phyloP scores from a whole-genome alignment of 2,888 invertebrate genomes.

The Ypsolopha sequella region DNA sequence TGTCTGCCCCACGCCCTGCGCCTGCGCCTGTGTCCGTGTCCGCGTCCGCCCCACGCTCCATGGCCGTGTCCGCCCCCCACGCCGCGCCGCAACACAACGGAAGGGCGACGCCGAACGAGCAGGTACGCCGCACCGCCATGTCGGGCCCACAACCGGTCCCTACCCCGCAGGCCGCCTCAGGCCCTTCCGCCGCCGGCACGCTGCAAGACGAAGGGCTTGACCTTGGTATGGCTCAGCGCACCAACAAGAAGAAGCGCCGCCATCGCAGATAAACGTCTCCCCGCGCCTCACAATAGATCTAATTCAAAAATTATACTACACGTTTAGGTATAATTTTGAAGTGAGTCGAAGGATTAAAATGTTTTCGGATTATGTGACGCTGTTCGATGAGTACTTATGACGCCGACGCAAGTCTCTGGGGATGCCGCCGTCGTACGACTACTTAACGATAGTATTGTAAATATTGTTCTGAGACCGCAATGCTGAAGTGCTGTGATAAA shows the following conservation, averaged over 20 bases:
- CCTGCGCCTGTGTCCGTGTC: slow-evolving; percentile 5
- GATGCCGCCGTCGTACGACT: slow-evolving; percentile 24
- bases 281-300: background rate
- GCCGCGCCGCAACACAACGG: background rate
- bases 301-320: slow-evolving; percentile 2
- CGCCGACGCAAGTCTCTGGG: slow-evolving; percentile 24
- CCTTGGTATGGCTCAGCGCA: too few species aligned
- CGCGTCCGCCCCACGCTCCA: too few species aligned
- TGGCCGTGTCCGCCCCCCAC: background rate
- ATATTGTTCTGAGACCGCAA: slow-evolving; percentile 46
- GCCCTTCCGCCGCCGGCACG: slow-evolving; percentile 21
- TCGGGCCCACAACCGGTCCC: background rate
- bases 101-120: background rate
- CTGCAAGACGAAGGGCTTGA: slow-evolving; percentile 22
- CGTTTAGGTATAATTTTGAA: slow-evolving; percentile 2
- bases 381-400: background rate
- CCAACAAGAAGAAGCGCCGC: slow-evolving; percentile 48
- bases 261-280: slow-evolving; percentile 42
- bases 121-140: too few species aligned
- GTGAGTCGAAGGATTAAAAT: background rate
- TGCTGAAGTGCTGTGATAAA: slow-evolving; percentile 63
- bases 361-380: slow-evolving; percentile 3
- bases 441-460: slow-evolving; percentile 24
- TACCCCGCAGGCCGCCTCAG: slow-evolving; percentile 15
- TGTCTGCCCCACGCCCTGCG: background rate